Evolutionary conservation across 1,140 invertebrate species (phyloP), one percentile per base, ranked within the genome.

Genomic region (Solenopsis invicta): DNA sequence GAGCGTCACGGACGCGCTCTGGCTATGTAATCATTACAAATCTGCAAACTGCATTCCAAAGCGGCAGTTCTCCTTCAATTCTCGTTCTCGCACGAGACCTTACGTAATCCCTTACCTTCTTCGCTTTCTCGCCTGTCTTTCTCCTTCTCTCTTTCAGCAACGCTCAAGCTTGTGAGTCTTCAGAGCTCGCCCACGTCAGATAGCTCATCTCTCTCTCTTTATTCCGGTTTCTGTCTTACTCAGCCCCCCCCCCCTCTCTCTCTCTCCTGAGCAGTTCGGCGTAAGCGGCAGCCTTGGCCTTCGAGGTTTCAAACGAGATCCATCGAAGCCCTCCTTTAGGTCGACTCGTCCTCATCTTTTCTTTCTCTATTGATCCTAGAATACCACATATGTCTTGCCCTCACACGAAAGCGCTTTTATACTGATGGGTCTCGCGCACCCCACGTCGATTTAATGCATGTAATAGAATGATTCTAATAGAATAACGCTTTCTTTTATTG

Each of bases 91-190:
- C 12, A 67, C 34, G 62, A 56, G 67, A 37, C 29, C 61, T 90
- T 90, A 84, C 75, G 21, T 64, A 89, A 90, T 78, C 86, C 24
- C 74, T 85, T 52, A 80, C 89, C 88, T 89, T 90, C 90, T 75
- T 76, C 80, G 54, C 86, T 90, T 90, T 90, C 88, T 37, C 88
- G 52, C 13, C 21, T 41, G 21, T 64, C 64, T 87, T 37, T 71
- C 71, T 78, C 59, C 45, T 9, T 66, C 48, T 41, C 48, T 45
- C 48, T 69, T 56, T 52, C 56, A 48, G 41, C 54, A 29, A 21
- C 29, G 77, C 29, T 48, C 61, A 50, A 67, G 74, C 74, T 82
- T 82, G 56, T 18, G 80, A 80, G 48, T 78, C 74, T 89, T 90
- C 88, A 61, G 50, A 50, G 80, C 29, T 85, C 56, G 62, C 41